Evolutionary conservation across 2,113 vertebrate genomes (phyloP), one percentile per base, ranked within the genome.

Genomic region (Talpa occidentalis): DNA sequence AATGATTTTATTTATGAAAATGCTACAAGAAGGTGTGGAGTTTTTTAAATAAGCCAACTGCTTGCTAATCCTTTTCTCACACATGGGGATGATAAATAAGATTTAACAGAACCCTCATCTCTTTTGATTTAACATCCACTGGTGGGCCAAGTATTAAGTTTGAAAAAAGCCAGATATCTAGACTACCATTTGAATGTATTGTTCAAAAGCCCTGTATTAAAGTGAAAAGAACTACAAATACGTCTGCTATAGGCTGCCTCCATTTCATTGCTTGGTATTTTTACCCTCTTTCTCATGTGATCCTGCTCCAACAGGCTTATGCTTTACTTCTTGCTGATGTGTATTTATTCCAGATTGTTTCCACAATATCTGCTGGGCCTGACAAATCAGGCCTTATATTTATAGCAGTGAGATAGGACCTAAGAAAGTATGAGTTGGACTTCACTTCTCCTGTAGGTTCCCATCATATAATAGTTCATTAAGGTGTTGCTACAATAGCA

Each of bases 1-100:
- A 64, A 44, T 88, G 15, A 85, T 90, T 92, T 91, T 74, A 66
- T 56, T 96, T 59, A 80, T 90, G 62, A 96, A 91, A 88, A 78
- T 73, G 19, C 24, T 69, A 11, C 21, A 52, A 52, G 49, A 90
- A 94, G 56, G 40, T 47, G 24, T 60, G 7, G 28, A 10, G 4
- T 59, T 35, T n/a, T 19, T 47, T 73, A 42, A 74, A 10, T 49
- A 90, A 87, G 52, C 12, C 74, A 90, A 64, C 11, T 84, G 28
- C 78, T 77, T 78, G 14, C 47, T 77, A 0, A 73, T 67, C 35
- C 14, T 69, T 82, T 90, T 12, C 47, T 88, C 22, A 42, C 54
- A 92, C 54, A 17, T 76, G 60, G 35, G 22, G 32, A 15, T 84
- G 9, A 73, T 42, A n/a, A 95, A 73, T 66, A 22, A 70, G 87